A percentile compares a stretch with the other conserved stretches of the same genome.
Evolutionary conservation across 2,113 vertebrate species (phyloP).

Genomic region (Vulpes lagopus): DNA sequence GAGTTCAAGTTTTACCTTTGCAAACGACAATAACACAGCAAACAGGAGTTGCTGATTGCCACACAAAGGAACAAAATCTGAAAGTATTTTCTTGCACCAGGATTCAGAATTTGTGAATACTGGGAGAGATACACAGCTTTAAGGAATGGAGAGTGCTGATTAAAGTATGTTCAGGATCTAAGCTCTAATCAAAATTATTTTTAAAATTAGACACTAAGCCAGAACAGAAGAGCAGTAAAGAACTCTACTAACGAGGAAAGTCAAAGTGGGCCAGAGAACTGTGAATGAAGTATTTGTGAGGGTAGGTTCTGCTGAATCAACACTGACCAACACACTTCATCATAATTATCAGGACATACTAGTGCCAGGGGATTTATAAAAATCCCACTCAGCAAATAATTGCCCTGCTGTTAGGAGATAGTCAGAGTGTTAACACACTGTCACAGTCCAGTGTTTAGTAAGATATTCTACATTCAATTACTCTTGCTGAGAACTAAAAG

Average conservation of each 20-base stretch:
- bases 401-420: conserved; percentile 90
- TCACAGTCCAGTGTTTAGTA: conserved; percentile 89
- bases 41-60: neutral
- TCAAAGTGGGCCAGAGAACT: conserved; percentile 86
- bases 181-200: neutral
- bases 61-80: conserved; percentile 60
- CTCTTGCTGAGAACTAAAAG: conserved; percentile 88
- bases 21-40: neutral
- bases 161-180: neutral
- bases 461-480: conserved; percentile 90
- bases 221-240: conserved; percentile 71
- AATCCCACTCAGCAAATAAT: conserved; percentile 92
- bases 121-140: neutral
- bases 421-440: conserved; percentile 89
- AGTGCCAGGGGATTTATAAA: conserved; percentile 92
- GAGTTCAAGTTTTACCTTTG: neutral
- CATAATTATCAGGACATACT: conserved; percentile 93
- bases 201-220: conserved; percentile 42
- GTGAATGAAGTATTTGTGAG: conserved; percentile 88
- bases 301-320: conserved; percentile 92
- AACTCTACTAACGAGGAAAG: conserved; percentile 83
- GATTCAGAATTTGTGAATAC: neutral
- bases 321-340: conserved; percentile 95
- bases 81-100: conserved; percentile 12
- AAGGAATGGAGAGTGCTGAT: neutral